Conservation (phyloP, 2,888 invertebrate genomes). For the Tetranychus piercei region DNA sequence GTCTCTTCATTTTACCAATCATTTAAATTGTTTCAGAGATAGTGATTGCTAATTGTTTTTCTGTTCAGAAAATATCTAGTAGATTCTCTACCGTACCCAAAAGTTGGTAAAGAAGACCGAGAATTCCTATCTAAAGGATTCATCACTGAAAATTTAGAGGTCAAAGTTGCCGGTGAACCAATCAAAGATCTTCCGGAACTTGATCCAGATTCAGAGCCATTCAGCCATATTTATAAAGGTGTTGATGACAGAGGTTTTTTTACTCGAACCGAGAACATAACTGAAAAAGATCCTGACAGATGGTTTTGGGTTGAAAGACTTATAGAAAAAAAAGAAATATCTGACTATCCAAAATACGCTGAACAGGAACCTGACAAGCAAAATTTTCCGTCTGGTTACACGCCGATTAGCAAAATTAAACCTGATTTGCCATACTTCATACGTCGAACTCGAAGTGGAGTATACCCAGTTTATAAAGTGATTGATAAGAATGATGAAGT, state of each 20-base stretch:
- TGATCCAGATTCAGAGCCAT: constrained; percentile 17
- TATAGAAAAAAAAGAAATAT: constrained; percentile 29
- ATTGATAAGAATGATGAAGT: constrained; percentile 33
- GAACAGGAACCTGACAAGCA: background rate
- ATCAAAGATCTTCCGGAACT: background rate
- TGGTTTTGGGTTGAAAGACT: constrained; percentile 22
- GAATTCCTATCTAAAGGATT: background rate
- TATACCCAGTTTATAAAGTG: constrained; percentile 58
- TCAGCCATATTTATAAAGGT: constrained; percentile 12
- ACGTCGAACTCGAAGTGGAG: constrained; percentile 54
- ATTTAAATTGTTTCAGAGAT: too few species aligned
- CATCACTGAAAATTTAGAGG: background rate
- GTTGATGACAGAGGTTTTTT: constrained; percentile 14
- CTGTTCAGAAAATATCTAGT: background rate
- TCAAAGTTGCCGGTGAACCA: background rate
- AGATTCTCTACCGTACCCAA: background rate
- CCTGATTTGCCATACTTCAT: constrained; percentile 47
- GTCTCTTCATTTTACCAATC: too few species aligned
- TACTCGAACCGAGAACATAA: constrained; percentile 14
- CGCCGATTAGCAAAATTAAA: constrained; percentile 12
- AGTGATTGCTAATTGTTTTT: background rate
- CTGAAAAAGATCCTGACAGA: constrained; percentile 5
- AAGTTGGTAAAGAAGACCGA: background rate
- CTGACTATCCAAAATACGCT: background rate
- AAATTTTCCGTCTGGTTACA: constrained; percentile 11